Conservation (phyloP, 2,113 vertebrate genomes). For the Elanus axillaris region DNA sequence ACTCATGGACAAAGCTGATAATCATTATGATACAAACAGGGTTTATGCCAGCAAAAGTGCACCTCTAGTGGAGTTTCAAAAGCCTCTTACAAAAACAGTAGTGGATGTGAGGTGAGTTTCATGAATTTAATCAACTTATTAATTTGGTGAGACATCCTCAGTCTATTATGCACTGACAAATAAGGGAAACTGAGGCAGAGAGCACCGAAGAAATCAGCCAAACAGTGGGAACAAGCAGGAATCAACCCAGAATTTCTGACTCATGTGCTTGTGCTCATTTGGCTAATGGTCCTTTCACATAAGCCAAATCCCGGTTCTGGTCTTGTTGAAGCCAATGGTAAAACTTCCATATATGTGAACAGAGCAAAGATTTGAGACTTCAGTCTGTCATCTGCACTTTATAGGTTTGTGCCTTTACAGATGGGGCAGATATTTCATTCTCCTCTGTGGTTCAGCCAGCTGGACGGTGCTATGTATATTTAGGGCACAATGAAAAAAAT, state of each 20-base stretch:
- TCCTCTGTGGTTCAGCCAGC: slow-evolving; percentile 12
- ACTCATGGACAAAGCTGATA: background rate
- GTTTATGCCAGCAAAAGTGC: background rate
- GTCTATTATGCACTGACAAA: background rate
- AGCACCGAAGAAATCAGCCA: background rate
- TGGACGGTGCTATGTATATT: background rate
- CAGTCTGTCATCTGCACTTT: background rate
- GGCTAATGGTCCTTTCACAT: background rate
- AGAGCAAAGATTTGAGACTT: background rate
- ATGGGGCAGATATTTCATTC: background rate
- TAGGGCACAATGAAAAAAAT: background rate
- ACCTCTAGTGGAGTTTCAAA: background rate
- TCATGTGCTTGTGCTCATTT: background rate
- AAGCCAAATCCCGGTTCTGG: background rate
- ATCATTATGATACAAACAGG: background rate
- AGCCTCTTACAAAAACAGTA: background rate
- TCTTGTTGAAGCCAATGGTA: background rate
- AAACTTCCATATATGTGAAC: background rate
- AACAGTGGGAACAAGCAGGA: background rate
- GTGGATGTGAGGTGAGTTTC: background rate
- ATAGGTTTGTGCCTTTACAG: background rate
- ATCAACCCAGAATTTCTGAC: background rate
- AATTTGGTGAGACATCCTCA: background rate
- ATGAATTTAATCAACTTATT: background rate
- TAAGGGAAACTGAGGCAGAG: background rate